These are phyloP conservation scores for Aurelia coerulea DNA, from an alignment of 30 jellyfish, hydroid and myxozoan genomes.

Conservation along the genomic window DNA sequence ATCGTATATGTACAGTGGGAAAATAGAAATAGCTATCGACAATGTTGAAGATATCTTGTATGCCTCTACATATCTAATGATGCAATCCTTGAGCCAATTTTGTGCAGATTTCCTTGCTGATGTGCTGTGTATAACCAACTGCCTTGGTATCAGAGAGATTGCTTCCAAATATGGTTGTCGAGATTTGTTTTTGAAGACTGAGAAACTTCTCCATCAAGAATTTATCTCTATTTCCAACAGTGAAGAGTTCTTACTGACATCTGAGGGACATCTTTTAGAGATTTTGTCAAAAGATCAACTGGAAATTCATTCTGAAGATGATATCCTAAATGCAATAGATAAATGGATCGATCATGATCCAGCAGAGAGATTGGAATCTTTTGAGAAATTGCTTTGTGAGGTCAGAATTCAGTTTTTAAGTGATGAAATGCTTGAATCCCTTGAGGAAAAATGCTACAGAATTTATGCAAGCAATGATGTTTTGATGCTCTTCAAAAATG, in stretches of 20 bases:
- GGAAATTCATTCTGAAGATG: slow-evolving; percentile 77
- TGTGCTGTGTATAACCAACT: slow-evolving; percentile 51
- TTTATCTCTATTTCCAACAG: slow-evolving; percentile 38
- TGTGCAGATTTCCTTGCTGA: slow-evolving; percentile 74
- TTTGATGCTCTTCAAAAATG: slow-evolving; percentile 1
- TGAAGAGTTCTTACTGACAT: slow-evolving; percentile 69
- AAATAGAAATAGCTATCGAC: slow-evolving; percentile 39
- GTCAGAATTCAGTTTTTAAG: slow-evolving; percentile 75
- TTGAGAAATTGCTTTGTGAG: slow-evolving; percentile 36
- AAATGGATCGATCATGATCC: slow-evolving; percentile 66
- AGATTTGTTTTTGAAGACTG: slow-evolving; percentile 50
- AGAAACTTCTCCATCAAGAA: slow-evolving; percentile 54
- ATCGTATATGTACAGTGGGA: slow-evolving; percentile 85
- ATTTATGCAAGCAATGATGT: neutral
- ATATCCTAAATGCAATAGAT: slow-evolving; percentile 46
- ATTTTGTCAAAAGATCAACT: slow-evolving; percentile 68
- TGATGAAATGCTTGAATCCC: slow-evolving; percentile 26
- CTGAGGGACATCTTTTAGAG: slow-evolving; percentile 40
- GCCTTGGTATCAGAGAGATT: slow-evolving; percentile 71
- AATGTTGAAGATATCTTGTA: slow-evolving; percentile 78
- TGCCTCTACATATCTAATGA: slow-evolving; percentile 75
- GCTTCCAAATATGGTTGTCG: slow-evolving; percentile 71
- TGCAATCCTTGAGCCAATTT: slow-evolving; percentile 53
- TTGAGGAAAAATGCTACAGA: slow-evolving; percentile 8
- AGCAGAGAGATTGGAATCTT: slow-evolving; percentile 17